phyloP scores from a whole-genome alignment of 2,797 vertebrate genomes.

The Propithecus deckenii region DNA sequence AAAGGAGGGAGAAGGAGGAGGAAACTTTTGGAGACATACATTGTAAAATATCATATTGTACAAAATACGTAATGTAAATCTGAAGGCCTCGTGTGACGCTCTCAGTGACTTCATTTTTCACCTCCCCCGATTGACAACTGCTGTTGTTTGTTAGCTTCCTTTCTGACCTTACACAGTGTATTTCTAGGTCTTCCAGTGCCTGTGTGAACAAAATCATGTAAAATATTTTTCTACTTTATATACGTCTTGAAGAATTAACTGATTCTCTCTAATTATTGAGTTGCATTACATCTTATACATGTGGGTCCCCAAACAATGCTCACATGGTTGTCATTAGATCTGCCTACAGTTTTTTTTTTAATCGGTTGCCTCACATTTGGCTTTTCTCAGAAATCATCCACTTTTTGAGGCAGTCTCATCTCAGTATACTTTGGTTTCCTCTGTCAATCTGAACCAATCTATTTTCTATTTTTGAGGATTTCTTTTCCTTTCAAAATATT shows the following conservation, averaged over 20 bases:
- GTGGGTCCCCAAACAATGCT: neutral
- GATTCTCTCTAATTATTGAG: neutral
- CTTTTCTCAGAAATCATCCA: neutral
- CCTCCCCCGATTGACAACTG: neutral
- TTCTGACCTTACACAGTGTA: neutral
- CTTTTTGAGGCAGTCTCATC: neutral
- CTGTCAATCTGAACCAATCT: neutral
- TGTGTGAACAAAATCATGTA: neutral
- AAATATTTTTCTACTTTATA: neutral
- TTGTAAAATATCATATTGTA: neutral
- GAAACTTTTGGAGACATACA: neutral
- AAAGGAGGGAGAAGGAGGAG: neutral
- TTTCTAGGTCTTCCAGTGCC: neutral
- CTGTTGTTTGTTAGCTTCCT: neutral
- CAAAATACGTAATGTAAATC: neutral
- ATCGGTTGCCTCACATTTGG: neutral
- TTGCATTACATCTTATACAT: neutral
- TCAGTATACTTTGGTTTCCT: neutral
- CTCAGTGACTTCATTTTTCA: neutral
- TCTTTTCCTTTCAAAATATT: constrained; percentile 32
- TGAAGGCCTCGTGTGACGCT: neutral
- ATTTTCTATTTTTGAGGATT: neutral
- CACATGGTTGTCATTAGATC: neutral
- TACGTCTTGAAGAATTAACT: neutral
- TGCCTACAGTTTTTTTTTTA: neutral